These are phyloP conservation scores for Melipona bicolor DNA, from an alignment of 2,888 invertebrate species.

Conservation along the genomic window DNA sequence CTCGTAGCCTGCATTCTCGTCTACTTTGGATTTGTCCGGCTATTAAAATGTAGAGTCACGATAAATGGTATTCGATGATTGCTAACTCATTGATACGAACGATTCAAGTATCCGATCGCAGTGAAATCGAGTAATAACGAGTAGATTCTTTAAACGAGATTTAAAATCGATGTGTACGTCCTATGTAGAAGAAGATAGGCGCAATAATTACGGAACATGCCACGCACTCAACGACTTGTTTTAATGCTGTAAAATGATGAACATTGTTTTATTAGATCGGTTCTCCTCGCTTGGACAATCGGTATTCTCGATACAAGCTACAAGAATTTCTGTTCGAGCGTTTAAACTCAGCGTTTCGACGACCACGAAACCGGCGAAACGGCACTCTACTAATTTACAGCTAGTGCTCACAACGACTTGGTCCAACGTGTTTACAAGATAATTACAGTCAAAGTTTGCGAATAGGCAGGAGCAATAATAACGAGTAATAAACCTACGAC, in stretches of 20 bases:
- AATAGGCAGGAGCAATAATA: conserved; percentile 72
- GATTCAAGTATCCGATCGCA: background rate
- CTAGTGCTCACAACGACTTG: conserved; percentile 74
- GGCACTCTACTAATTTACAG: conserved; percentile 52
- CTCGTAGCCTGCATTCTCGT: conserved; percentile 30
- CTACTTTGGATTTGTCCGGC: background rate
- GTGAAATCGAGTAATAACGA: background rate
- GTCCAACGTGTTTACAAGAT: conserved; percentile 75
- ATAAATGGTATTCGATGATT: background rate
- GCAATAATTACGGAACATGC: conserved; percentile 1
- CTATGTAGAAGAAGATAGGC: conserved; percentile 9
- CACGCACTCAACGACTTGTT: background rate
- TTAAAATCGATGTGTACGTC: background rate
- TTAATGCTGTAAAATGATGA: conserved; percentile 16
- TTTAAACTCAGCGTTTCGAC: conserved; percentile 37
- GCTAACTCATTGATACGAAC: background rate
- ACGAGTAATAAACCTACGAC: conserved; percentile 66
- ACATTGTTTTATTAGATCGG: background rate
- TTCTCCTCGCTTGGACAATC: conserved; percentile 11
- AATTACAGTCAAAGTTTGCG: conserved; percentile 71
- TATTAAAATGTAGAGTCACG: background rate
- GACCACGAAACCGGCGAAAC: conserved; percentile 43
- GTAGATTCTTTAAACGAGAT: background rate
- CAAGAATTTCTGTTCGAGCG: conserved; percentile 28
- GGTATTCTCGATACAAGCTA: conserved; percentile 40